Percentiles rank a stretch among this genome's conserved stretches.
Evolutionary conservation across 1,140 invertebrate genomes (phyloP).

Genomic region (Leptinotarsa texana): DNA sequence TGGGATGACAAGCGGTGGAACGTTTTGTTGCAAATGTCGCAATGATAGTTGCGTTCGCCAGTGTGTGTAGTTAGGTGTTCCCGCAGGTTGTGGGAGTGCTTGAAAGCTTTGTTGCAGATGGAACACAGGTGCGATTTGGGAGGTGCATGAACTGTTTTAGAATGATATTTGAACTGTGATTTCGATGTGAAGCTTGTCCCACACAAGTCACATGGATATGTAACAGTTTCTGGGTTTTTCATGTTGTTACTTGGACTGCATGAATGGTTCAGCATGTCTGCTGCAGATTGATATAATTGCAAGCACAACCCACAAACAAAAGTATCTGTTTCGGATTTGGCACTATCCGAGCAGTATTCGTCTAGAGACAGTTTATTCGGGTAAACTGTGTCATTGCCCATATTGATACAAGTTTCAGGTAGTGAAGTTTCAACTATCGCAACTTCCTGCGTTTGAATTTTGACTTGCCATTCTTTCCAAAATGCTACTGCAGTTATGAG

Average conservation of each 20-base stretch:
- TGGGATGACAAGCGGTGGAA: conserved; percentile 46
- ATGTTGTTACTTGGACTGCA: background rate
- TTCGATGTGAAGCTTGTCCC: conserved; percentile 71
- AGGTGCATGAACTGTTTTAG: conserved; percentile 54
- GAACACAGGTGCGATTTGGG: conserved; percentile 63
- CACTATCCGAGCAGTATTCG: too few species aligned
- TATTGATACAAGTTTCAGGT: too few species aligned
- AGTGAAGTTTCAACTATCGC: too few species aligned
- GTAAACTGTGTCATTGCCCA: too few species aligned
- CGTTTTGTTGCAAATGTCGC: conserved; percentile 45
- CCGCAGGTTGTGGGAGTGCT: conserved; percentile 71
- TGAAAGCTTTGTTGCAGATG: conserved; percentile 70
- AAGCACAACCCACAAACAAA: conserved; percentile 9
- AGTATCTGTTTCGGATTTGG: background rate
- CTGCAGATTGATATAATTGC: background rate
- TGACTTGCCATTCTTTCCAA: background rate
- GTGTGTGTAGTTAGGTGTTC: conserved; percentile 62
- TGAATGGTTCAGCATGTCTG: background rate
- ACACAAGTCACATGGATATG: conserved; percentile 62
- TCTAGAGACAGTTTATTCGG: too few species aligned
- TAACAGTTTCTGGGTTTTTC: background rate
- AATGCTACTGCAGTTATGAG: background rate
- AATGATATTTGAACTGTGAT: conserved; percentile 69
- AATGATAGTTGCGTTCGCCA: conserved; percentile 49
- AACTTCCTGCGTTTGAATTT: background rate